Evolutionary conservation across 2,797 vertebrate species (phyloP).

Genomic region (Cottoperca gobio): DNA sequence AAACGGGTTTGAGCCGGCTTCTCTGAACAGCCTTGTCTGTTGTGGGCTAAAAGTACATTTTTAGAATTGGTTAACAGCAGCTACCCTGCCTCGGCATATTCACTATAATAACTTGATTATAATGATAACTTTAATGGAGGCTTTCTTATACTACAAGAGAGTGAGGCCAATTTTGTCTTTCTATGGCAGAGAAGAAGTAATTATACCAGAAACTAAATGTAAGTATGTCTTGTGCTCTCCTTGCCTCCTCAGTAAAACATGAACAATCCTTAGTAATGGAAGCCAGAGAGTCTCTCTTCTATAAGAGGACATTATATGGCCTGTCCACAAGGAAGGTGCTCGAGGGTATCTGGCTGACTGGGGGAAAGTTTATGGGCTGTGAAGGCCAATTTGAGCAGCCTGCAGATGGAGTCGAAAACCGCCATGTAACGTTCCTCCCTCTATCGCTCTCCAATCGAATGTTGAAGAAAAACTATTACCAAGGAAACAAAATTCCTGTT

Average conservation of each 20-base stretch:
- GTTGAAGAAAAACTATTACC: conserved; percentile 12
- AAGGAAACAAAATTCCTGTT: conserved; percentile 39
- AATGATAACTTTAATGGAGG: conserved; percentile 47
- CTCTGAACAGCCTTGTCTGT: conserved; percentile 2
- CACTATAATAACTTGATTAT: conserved; percentile 46
- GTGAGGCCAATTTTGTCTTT: conserved; percentile 32
- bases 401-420: conserved; percentile 58
- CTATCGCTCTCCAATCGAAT: conserved; percentile 37
- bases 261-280: conserved; percentile 30
- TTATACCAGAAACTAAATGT: conserved; percentile 45
- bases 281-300: conserved; percentile 42
- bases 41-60: conserved; percentile 22
- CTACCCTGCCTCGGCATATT: conserved; percentile 25
- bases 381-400: conserved; percentile 78
- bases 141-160: conserved; percentile 34
- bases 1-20: conserved; percentile 3
- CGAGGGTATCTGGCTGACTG: conserved; percentile 61
- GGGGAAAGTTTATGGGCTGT: conserved; percentile 77
- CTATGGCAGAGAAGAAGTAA: conserved; percentile 35
- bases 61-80: conserved; percentile 23
- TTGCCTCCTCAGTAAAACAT: conserved; percentile 30
- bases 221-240: conserved; percentile 28
- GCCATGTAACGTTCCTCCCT: conserved; percentile 51
- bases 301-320: conserved; percentile 67
- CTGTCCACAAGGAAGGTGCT: conserved; percentile 60